Conservation (phyloP, 2,113 vertebrate species). For the Rhineura floridana region DNA sequence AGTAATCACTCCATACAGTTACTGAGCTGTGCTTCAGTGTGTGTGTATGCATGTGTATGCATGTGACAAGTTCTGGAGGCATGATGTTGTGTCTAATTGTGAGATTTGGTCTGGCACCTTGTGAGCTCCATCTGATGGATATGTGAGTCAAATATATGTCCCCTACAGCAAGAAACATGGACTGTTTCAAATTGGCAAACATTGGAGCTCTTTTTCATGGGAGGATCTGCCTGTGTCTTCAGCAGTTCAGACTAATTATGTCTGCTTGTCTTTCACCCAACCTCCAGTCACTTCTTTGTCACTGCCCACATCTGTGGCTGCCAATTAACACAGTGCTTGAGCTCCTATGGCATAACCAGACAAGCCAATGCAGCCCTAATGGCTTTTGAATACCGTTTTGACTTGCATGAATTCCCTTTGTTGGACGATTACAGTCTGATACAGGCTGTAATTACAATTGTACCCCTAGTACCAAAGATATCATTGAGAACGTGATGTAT, state of each 20-base stretch:
- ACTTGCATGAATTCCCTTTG: slow-evolving; percentile 65
- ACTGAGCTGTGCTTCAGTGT: background rate
- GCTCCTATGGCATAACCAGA: slow-evolving; percentile 35
- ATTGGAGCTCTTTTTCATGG: slow-evolving; percentile 20
- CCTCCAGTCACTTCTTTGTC: slow-evolving; percentile 49
- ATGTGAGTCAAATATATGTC: slow-evolving; percentile 28
- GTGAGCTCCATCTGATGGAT: slow-evolving; percentile 48
- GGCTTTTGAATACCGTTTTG: slow-evolving; percentile 69
- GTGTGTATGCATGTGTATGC: background rate
- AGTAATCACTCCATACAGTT: background rate
- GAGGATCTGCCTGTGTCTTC: slow-evolving; percentile 41
- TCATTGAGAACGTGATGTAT: slow-evolving; percentile 47
- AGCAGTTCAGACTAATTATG: slow-evolving; percentile 55
- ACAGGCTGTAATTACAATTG: slow-evolving; percentile 57
- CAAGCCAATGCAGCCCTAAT: slow-evolving; percentile 50
- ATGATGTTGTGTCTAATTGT: slow-evolving; percentile 55
- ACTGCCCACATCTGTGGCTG: slow-evolving; percentile 66
- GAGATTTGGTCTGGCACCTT: slow-evolving; percentile 63
- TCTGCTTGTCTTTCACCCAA: slow-evolving; percentile 60
- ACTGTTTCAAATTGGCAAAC: slow-evolving; percentile 38
- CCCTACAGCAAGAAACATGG: slow-evolving; percentile 44
- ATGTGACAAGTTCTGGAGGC: background rate
- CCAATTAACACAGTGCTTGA: slow-evolving; percentile 63
- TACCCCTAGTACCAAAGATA: slow-evolving; percentile 46
- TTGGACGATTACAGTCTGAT: slow-evolving; percentile 64